These are phyloP conservation scores for Mormyrops boulengeri DNA, from an alignment of 2,797 vertebrate genomes.

Conservation along the genomic window DNA sequence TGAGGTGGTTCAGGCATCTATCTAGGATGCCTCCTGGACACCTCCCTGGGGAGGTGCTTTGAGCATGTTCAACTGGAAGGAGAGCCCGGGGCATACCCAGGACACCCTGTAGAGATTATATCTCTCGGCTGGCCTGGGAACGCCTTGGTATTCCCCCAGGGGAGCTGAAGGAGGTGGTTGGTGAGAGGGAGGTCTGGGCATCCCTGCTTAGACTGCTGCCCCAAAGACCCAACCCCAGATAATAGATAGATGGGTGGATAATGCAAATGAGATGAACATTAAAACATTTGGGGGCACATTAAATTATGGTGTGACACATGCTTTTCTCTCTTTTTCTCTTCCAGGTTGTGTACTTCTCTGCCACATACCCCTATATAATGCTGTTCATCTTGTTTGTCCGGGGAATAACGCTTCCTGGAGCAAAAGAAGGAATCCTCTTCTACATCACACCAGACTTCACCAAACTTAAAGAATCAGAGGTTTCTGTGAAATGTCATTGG, in stretches of 20 bases:
- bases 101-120: background rate
- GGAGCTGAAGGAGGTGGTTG: background rate
- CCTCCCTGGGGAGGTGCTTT: background rate
- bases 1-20: background rate
- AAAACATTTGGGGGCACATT: background rate
- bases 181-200: background rate
- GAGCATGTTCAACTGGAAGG: background rate
- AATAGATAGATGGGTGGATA: background rate
- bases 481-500: constrained; percentile 43
- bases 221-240: background rate
- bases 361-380: constrained; percentile 97
- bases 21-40: background rate
- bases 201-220: background rate
- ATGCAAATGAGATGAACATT: background rate
- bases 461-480: constrained; percentile 93
- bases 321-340: constrained; percentile 31
- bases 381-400: constrained; percentile 95
- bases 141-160: background rate
- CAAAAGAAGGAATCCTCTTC: constrained; percentile 90
- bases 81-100: background rate
- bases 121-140: background rate
- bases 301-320: background rate
- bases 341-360: constrained; percentile 98
- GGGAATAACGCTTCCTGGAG: constrained; percentile 86
- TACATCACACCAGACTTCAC: constrained; percentile 94